Conservation (phyloP, 1,140 invertebrate species). For the Drosophila rhopaloa region DNA sequence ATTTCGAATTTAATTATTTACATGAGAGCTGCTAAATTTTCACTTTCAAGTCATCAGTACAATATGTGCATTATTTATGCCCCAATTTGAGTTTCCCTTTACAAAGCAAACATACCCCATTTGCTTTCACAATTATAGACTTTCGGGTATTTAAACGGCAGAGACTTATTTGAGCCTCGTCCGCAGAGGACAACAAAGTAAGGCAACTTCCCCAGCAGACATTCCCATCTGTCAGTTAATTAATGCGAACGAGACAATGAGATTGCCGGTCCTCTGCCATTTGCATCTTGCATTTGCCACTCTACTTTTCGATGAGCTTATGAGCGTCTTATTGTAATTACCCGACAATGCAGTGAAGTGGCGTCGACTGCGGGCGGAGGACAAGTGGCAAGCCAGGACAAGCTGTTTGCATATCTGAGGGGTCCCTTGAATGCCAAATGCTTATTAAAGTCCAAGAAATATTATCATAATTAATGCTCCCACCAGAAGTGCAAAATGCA, state of each 20-base stretch:
- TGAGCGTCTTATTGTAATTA: constrained; percentile 80
- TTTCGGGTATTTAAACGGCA: constrained; percentile 7
- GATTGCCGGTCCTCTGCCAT: background rate
- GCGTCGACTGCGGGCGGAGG: background rate
- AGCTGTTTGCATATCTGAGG: constrained; percentile 24
- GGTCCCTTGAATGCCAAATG: constrained; percentile 29
- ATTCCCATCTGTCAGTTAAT: constrained; percentile 57
- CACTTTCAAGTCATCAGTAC: constrained; percentile 25
- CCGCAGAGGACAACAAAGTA: constrained; percentile 9
- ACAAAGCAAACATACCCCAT: constrained; percentile 28
- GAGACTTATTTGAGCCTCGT: constrained; percentile 8
- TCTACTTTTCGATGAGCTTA: constrained; percentile 70
- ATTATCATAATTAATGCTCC: constrained; percentile 80
- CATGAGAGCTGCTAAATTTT: constrained; percentile 7
- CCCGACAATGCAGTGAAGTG: constrained; percentile 72
- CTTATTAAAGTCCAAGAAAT: constrained; percentile 76
- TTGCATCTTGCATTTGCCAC: constrained; percentile 52
- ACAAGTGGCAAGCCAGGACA: background rate
- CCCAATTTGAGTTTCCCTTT: constrained; percentile 16
- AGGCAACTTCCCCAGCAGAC: constrained; percentile 29
- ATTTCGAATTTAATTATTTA: constrained; percentile 18
- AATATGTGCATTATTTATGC: constrained; percentile 36
- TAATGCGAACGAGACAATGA: constrained; percentile 40
- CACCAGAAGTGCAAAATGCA: constrained; percentile 29
- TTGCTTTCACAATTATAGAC: constrained; percentile 17